These are phyloP conservation scores for Sphaeridia pumilis DNA, from an alignment of 2,888 invertebrate genomes.

Conservation along the genomic window DNA sequence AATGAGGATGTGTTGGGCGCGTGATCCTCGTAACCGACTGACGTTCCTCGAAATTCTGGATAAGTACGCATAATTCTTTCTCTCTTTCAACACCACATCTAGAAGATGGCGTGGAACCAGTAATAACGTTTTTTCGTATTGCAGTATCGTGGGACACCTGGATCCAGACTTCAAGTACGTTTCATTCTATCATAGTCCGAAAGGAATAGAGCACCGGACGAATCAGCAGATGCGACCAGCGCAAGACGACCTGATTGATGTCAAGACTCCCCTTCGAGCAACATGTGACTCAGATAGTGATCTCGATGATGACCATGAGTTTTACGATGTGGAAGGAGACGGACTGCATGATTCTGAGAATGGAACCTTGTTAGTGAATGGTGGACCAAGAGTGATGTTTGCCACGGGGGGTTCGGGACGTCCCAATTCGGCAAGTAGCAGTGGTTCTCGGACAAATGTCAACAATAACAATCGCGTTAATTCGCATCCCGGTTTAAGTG, in stretches of 20 bases:
- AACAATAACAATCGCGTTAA: constrained; percentile 10
- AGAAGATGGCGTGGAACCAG: too few species aligned
- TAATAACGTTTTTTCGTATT: too few species aligned
- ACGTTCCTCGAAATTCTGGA: constrained; percentile 72
- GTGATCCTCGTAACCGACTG: constrained; percentile 65
- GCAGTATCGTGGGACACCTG: constrained; percentile 54
- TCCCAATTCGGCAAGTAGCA: neutral
- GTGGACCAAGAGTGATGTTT: constrained; percentile 9
- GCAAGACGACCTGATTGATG: constrained; percentile 19
- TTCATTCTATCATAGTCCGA: constrained; percentile 51
- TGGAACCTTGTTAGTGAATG: constrained; percentile 12
- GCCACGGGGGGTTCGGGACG: neutral
- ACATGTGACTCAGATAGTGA: constrained; percentile 25
- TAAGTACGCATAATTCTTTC: constrained; percentile 25
- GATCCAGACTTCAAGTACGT: constrained; percentile 51
- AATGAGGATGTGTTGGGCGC: constrained; percentile 89
- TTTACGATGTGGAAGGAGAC: constrained; percentile 20
- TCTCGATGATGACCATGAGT: constrained; percentile 24
- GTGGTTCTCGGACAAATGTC: neutral
- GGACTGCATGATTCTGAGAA: constrained; percentile 15
- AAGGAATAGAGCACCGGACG: constrained; percentile 25
- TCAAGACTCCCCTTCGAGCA: constrained; percentile 26
- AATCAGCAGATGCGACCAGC: constrained; percentile 15
- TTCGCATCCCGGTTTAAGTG: neutral
- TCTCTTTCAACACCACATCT: too few species aligned